A percentile compares a stretch with the other conserved stretches of the same genome.
Conservation (phyloP, 2,797 vertebrate species). For the Chaunax sp. region DNA sequence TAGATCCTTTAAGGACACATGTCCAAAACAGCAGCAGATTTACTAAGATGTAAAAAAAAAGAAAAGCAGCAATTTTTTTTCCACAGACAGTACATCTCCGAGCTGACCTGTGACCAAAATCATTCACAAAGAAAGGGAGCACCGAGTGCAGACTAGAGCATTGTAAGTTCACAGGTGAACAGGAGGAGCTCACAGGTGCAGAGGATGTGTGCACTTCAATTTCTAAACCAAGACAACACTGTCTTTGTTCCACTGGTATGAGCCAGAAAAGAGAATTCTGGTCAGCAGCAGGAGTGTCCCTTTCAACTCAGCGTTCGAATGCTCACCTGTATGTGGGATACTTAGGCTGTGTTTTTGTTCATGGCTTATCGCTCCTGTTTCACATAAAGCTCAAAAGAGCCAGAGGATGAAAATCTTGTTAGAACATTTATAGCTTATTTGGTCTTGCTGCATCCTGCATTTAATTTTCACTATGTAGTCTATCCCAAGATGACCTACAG, state of each 20-base stretch:
- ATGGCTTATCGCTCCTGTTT: not conserved
- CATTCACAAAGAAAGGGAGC: not conserved
- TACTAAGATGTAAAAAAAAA: too few relatives aligned
- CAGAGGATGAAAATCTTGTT: too few relatives aligned
- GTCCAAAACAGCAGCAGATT: not conserved
- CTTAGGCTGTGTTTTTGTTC: too few relatives aligned
- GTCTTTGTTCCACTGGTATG: constrained; percentile 3
- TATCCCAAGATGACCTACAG: too few relatives aligned
- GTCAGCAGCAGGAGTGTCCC: not conserved
- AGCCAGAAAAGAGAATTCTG: not conserved
- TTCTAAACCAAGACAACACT: not conserved
- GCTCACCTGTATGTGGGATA: constrained; percentile 1
- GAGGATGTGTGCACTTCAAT: not conserved
- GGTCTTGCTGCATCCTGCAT: too few relatives aligned
- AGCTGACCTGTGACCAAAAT: too few relatives aligned
- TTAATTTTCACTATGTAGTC: too few relatives aligned
- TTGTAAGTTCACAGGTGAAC: not conserved
- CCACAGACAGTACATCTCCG: too few relatives aligned
- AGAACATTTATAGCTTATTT: too few relatives aligned
- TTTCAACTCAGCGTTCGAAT: not conserved
- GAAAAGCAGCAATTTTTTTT: too few relatives aligned
- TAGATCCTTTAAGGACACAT: not conserved
- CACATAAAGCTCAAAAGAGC: not conserved
- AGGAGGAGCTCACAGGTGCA: constrained; percentile 4
- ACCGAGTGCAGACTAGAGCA: not conserved